Evolutionary conservation across 2,113 vertebrate genomes (phyloP).

Genomic region (Eidolon helvum): DNA sequence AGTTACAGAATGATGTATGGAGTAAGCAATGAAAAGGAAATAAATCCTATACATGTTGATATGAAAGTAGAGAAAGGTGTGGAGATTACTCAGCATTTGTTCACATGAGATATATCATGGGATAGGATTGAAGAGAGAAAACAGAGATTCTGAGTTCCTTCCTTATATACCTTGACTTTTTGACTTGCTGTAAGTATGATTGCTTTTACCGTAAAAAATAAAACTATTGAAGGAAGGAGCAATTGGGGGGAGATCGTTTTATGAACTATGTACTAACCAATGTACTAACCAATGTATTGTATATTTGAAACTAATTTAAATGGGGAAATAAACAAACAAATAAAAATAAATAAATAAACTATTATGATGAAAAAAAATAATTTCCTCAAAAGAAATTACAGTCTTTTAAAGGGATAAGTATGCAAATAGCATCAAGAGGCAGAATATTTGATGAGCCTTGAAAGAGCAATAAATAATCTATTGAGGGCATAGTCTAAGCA

Average conservation of each 20-base stretch:
- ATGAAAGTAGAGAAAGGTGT: background rate
- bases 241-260: no score
- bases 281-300: no score
- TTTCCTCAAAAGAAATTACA: background rate
- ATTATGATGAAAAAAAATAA: background rate
- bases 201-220: slow-evolving; percentile 16
- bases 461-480: background rate
- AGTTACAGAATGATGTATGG: background rate
- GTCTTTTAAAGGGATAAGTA: background rate
- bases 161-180: background rate
- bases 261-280: no score
- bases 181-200: background rate
- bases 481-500: background rate
- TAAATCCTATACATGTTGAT: background rate
- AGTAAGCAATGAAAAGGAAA: background rate
- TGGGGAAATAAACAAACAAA: no score
- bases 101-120: background rate
- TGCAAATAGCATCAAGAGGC: background rate
- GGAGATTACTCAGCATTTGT: background rate
- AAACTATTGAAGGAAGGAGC: background rate
- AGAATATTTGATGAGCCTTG: background rate
- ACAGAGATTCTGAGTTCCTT: background rate
- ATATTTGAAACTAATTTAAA: no score
- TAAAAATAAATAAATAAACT: background rate
- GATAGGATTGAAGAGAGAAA: background rate